phyloP scores from a whole-genome alignment of 1,140 invertebrate genomes.

The Drosophila ironensis region DNA sequence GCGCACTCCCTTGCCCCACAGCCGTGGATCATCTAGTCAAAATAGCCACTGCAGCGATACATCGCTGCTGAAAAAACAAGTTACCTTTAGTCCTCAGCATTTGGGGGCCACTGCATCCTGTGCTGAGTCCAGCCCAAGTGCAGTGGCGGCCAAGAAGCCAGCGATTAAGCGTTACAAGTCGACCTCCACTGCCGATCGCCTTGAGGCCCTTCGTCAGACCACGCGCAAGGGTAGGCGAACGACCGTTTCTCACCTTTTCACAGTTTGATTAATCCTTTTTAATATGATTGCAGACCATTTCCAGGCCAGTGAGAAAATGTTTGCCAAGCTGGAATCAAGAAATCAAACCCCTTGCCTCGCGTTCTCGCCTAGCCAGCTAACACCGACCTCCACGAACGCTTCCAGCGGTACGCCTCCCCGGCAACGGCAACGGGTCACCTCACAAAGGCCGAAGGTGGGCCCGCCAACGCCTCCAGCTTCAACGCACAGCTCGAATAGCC shows the following conservation, averaged over 20 bases:
- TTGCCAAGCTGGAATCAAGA: slow-evolving; percentile 50
- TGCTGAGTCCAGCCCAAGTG: neutral
- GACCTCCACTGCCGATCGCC: slow-evolving; percentile 25
- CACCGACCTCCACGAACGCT: slow-evolving; percentile 59
- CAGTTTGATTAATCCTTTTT: neutral
- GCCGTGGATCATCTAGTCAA: slow-evolving; percentile 60
- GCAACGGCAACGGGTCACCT: neutral
- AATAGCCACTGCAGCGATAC: slow-evolving; percentile 51
- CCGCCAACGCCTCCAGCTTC: slow-evolving; percentile 61
- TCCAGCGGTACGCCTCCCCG: slow-evolving; percentile 52
- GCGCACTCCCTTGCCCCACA: slow-evolving; percentile 29
- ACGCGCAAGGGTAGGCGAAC: slow-evolving; percentile 41
- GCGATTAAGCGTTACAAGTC: slow-evolving; percentile 41
- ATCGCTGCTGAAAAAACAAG: slow-evolving; percentile 50
- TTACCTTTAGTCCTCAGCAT: slow-evolving; percentile 46
- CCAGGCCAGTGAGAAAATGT: slow-evolving; percentile 53
- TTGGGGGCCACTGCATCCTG: slow-evolving; percentile 21
- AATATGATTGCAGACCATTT: slow-evolving; percentile 39
- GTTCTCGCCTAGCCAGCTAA: slow-evolving; percentile 28
- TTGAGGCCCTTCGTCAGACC: slow-evolving; percentile 35
- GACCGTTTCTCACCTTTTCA: neutral
- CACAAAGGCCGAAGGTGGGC: slow-evolving; percentile 1
- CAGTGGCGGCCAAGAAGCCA: slow-evolving; percentile 28
- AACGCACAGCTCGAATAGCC: slow-evolving; percentile 53
- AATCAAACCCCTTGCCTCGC: slow-evolving; percentile 18